phyloP scores from a whole-genome alignment of 2,888 invertebrate genomes.

The Lasioglossum villosulum region DNA sequence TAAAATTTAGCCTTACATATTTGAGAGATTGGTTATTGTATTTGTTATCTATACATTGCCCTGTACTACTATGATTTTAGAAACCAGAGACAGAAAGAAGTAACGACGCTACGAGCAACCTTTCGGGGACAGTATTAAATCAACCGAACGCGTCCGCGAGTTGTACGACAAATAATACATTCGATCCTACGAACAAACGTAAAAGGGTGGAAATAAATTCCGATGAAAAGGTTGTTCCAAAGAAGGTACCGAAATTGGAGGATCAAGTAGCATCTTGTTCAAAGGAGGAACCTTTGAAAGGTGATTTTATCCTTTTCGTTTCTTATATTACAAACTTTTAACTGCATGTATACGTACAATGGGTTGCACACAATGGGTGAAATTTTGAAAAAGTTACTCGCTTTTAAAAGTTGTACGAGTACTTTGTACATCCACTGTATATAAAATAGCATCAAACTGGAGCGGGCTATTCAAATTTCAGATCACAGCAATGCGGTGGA shows the following conservation, averaged over 20 bases:
- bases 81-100: not conserved
- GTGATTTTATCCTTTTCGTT: conserved; percentile 1
- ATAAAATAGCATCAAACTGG: not conserved
- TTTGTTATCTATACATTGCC: not conserved
- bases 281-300: not conserved
- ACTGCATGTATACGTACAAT: not conserved
- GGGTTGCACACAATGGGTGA: too few relatives aligned
- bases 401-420: too few relatives aligned
- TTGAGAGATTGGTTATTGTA: not conserved
- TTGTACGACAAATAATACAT: not conserved
- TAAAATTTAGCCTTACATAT: conserved; percentile 28
- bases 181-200: not conserved
- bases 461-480: conserved; percentile 8
- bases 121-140: conserved; percentile 21
- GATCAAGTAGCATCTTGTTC: not conserved
- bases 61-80: conserved; percentile 19
- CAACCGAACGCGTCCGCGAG: not conserved
- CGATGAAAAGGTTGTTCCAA: conserved; percentile 29
- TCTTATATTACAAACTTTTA: not conserved
- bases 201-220: conserved; percentile 10
- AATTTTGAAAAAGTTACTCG: too few relatives aligned
- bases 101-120: not conserved
- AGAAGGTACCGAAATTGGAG: conserved; percentile 57
- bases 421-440: too few relatives aligned
- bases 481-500: not conserved